Percentiles rank a stretch among this genome's conserved stretches.
phyloP scores from a whole-genome alignment of 1,140 invertebrate species.

The Galleria mellonella region DNA sequence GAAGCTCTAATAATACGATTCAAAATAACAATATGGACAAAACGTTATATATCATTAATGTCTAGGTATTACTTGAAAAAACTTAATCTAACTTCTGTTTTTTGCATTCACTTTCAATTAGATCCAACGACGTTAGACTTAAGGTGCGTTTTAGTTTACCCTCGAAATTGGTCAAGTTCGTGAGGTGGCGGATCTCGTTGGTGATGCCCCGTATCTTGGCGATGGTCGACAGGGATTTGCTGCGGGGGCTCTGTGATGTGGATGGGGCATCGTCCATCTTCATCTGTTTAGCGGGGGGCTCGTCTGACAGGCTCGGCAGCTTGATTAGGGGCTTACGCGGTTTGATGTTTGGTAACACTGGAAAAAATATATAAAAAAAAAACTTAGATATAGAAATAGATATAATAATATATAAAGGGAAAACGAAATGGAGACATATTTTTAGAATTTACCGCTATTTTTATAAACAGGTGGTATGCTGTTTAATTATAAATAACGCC shows the following conservation, averaged over 20 bases:
- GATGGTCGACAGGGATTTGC: conserved; percentile 22
- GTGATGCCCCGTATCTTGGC: conserved; percentile 47
- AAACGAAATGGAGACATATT: too few species aligned
- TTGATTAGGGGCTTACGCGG: conserved; percentile 50
- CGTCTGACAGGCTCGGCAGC: conserved; percentile 45
- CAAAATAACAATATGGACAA: too few species aligned
- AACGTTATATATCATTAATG: too few species aligned
- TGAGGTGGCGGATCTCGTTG: conserved; percentile 40
- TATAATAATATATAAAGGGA: too few species aligned
- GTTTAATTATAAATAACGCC: too few species aligned
- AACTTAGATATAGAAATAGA: too few species aligned
- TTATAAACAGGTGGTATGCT: too few species aligned
- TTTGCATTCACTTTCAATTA: conserved; percentile 27
- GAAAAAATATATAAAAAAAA: conserved; percentile 6
- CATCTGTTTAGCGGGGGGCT: conserved; percentile 9
- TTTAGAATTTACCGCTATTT: too few species aligned
- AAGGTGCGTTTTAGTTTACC: conserved; percentile 27
- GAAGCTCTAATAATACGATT: too few species aligned
- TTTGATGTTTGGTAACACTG: conserved; percentile 58
- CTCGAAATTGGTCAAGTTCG: conserved; percentile 31
- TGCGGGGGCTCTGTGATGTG: conserved; percentile 20
- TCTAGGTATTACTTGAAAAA: too few species aligned
- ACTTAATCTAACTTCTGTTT: conserved; percentile 37
- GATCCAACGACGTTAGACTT: conserved; percentile 6
- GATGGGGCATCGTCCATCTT: conserved; percentile 22